Evolutionary conservation across 2,797 vertebrate genomes (phyloP).

Genomic region (Sus cebifrons): DNA sequence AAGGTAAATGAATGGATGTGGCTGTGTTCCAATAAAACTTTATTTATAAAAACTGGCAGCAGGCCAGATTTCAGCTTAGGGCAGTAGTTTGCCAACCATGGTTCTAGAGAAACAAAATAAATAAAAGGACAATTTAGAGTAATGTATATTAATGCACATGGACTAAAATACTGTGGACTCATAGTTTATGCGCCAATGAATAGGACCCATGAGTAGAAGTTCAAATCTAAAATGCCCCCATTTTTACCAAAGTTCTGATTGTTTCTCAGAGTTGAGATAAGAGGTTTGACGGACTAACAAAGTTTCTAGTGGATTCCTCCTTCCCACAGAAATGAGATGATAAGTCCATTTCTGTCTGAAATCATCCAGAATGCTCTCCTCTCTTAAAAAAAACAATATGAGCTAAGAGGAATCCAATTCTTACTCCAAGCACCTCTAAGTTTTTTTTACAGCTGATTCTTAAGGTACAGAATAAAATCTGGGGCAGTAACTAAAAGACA

Average conservation of each 20-base stretch:
- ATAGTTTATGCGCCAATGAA: neutral
- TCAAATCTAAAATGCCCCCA: neutral
- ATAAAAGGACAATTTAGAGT: neutral
- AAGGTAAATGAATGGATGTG: neutral
- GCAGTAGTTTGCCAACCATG: neutral
- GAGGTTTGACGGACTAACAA: neutral
- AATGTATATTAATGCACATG: neutral
- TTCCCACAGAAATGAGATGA: neutral
- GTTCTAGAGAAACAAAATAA: constrained; percentile 38
- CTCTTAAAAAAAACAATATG: neutral
- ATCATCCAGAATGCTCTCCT: neutral
- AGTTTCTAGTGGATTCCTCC: neutral
- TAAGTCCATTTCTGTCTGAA: neutral
- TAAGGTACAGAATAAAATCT: neutral
- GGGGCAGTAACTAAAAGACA: neutral
- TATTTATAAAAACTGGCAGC: neutral
- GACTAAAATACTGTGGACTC: neutral
- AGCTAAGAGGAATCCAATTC: neutral
- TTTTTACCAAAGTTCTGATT: constrained; percentile 8
- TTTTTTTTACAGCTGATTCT: constrained; percentile 1
- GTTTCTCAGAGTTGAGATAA: neutral
- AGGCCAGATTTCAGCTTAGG: neutral
- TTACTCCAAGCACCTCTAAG: neutral
- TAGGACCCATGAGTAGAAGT: neutral
- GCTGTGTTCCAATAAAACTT: neutral